Conservation (phyloP, 2,888 invertebrate genomes). For the Eupeodes latifasciatus region DNA sequence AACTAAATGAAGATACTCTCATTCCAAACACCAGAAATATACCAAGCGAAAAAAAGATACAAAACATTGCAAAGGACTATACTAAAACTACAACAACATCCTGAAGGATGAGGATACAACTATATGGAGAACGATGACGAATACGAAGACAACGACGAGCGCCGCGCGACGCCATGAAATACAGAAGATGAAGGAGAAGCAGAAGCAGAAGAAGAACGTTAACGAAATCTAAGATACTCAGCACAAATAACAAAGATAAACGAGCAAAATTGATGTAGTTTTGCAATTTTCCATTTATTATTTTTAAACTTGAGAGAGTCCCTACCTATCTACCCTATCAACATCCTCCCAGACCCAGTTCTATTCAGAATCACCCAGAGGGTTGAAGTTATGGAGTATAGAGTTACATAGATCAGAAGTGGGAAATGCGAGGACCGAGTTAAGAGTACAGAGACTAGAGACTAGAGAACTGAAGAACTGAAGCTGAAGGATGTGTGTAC, state of each 20-base stretch:
- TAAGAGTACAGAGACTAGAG: no score
- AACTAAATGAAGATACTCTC: conserved; percentile 45
- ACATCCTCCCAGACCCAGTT: no score
- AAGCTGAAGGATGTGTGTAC: not conserved
- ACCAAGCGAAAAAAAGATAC: conserved; percentile 15
- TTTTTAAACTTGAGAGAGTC: conserved; percentile 65
- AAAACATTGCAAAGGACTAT: conserved; percentile 43
- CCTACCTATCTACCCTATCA: not conserved
- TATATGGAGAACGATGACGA: not conserved
- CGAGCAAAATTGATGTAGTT: conserved; percentile 76
- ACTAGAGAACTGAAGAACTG: no score
- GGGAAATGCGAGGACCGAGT: not conserved
- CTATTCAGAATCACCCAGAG: no score
- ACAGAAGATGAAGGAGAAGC: conserved; percentile 37
- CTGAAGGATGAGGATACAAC: no score
- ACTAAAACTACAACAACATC: not conserved
- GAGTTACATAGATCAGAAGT: not conserved
- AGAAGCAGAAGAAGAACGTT: conserved; percentile 42
- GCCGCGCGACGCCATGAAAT: conserved; percentile 31
- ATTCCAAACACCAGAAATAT: conserved; percentile 19
- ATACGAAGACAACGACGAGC: not conserved
- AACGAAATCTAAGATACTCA: conserved; percentile 74
- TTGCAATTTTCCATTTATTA: conserved; percentile 76
- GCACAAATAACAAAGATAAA: conserved; percentile 76
- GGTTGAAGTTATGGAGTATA: not conserved